These are phyloP conservation scores for Magallana gigas DNA, from an alignment of 1,140 invertebrate genomes.

Conservation along the genomic window DNA sequence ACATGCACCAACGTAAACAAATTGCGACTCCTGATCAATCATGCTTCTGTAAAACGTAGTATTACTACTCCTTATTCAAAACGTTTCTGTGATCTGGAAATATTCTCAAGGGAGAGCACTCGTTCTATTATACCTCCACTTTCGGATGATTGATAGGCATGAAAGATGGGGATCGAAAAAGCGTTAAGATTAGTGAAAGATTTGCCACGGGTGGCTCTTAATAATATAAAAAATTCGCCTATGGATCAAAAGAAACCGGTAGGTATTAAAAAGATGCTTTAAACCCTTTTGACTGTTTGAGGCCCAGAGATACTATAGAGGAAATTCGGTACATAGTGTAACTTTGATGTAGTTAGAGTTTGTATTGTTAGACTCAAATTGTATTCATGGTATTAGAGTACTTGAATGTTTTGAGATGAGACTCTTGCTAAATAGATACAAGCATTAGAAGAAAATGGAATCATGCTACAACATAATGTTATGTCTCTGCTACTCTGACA, in stretches of 20 bases:
- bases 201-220: constrained; percentile 66
- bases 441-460: too few relatives aligned
- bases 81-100: neutral
- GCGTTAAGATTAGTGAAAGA: constrained; percentile 66
- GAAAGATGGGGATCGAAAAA: constrained; percentile 32
- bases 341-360: too few relatives aligned
- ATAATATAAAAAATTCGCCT: constrained; percentile 67
- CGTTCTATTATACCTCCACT: too few relatives aligned
- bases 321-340: neutral
- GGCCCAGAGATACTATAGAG: neutral
- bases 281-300: neutral
- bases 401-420: too few relatives aligned
- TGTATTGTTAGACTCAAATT: too few relatives aligned
- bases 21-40: neutral
- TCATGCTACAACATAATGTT: too few relatives aligned
- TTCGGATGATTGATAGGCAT: too few relatives aligned
- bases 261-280: neutral
- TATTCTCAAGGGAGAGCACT: too few relatives aligned
- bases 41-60: neutral
- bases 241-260: constrained; percentile 61
- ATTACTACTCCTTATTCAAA: neutral
- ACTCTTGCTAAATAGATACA: too few relatives aligned
- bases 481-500: too few relatives aligned
- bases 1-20: constrained; percentile 32
- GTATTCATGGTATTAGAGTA: too few relatives aligned